These are phyloP conservation scores for Eulemur rubriventer DNA, from an alignment of 2,797 vertebrate species.

Conservation along the genomic window DNA sequence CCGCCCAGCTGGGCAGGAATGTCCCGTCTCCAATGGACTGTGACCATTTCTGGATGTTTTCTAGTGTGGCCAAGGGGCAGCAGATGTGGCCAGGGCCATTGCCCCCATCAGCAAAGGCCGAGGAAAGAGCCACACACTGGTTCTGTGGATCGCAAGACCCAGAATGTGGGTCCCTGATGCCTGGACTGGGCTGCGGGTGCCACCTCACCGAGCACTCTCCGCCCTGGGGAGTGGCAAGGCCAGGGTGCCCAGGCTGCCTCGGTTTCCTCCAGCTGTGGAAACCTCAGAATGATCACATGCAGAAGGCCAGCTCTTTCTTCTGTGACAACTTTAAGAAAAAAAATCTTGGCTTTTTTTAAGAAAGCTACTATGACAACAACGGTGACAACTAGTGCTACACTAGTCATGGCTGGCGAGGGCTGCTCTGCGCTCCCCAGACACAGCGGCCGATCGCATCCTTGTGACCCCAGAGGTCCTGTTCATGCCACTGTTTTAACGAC, in stretches of 20 bases:
- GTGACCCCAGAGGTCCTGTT: not conserved
- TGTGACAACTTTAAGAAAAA: not conserved
- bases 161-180: not conserved
- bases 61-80: not conserved
- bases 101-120: not conserved
- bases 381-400: no score
- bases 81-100: not conserved
- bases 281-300: not conserved
- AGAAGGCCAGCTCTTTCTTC: not conserved
- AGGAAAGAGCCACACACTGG: not conserved
- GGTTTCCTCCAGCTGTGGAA: not conserved
- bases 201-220: accelerated
- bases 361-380: not conserved
- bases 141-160: not conserved
- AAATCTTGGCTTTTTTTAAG: not conserved
- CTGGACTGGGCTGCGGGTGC: not conserved
- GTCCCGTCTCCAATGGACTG: not conserved
- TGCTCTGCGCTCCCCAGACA: not conserved
- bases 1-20: not conserved
- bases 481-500: not conserved
- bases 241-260: not conserved
- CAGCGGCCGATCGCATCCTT: not conserved
- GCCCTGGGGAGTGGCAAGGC: no score
- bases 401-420: not conserved
- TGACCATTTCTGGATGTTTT: not conserved